phyloP scores from a whole-genome alignment of 2,888 invertebrate genomes.

The Ormyrus nitidulus region DNA sequence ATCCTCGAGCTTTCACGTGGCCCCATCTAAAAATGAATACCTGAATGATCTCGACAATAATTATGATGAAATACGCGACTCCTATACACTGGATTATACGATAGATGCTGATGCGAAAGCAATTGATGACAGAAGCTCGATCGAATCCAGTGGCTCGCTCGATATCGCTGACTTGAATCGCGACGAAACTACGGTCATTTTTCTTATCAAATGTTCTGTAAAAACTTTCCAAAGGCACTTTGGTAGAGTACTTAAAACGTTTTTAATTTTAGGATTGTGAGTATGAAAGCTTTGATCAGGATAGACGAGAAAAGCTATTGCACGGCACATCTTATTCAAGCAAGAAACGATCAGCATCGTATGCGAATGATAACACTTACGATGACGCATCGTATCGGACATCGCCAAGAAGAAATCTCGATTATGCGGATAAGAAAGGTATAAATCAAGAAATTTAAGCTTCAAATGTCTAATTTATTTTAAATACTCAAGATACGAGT shows the following conservation, averaged over 20 bases:
- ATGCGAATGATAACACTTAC: background rate
- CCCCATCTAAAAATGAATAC: background rate
- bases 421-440: slow-evolving; percentile 29
- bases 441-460: no score
- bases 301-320: background rate
- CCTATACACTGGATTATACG: background rate
- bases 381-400: background rate
- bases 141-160: slow-evolving; percentile 18
- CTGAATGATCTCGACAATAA: background rate
- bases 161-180: background rate
- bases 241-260: background rate
- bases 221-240: background rate
- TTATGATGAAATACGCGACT: background rate
- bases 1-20: background rate
- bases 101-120: slow-evolving; percentile 16
- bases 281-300: background rate
- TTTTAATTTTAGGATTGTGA: slow-evolving; percentile 18
- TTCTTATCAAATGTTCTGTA: background rate
- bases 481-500: no score
- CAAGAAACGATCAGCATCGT: background rate
- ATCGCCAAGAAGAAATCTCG: background rate
- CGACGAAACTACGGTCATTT: background rate
- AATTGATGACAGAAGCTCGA: slow-evolving; percentile 29
- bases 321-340: slow-evolving; percentile 7
- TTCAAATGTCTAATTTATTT: no score